Base-by-base conservation (phyloP, 2,113 vertebrate species). In the Paramormyrops kingsleyae region DNA sequence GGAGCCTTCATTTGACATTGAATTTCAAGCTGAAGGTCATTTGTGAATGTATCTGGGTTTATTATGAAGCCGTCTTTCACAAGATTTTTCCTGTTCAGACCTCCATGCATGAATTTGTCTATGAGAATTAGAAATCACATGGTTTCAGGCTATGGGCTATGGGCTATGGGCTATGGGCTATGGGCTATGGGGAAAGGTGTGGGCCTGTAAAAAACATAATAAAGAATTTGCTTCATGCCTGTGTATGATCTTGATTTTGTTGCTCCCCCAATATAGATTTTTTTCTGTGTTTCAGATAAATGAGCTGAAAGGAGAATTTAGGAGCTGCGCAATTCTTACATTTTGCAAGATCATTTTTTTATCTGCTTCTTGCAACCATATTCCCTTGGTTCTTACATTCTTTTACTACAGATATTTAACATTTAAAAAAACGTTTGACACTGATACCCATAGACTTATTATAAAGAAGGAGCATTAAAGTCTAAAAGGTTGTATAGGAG, bases 71-170 rank as follows among this genome's bases (percentile, higher is more conserved):
- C 19, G 53, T 49, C 12, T 10, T 31, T n/a, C 19, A 89, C 5
- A 4, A 84, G 56, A 53, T 56, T 85, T 91, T 91, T 89, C 90
- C 88, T 44, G 47, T 27, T 91, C 92, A 87, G 44, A 90, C 17
- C 35, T 52, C 59, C 53, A 74, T 74, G 90, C 90, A 85, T 89
- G 87, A 90, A 90, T 91, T 50, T 83, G 62, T 42, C 42, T 53
- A 52, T 35, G 46, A 87, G 92, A 90, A 90, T 92, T 92, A 91
- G 8, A 88, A 74, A 88, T 94, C 91, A 94, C 92, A 91, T 93
- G 92, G 70, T 59, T 88, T 59, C 77, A 88, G 39, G n/a, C 4
- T 53, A 6, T 53, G 52, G 10, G 83, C 3, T 46, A 46, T 46
- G 44, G 53, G 8, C 35, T 88, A 62, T 62, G 74, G 47, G 35